Conservation (phyloP, 37 sponge, comb jelly and placozoan genomes). For the Hormiphora californensis region DNA sequence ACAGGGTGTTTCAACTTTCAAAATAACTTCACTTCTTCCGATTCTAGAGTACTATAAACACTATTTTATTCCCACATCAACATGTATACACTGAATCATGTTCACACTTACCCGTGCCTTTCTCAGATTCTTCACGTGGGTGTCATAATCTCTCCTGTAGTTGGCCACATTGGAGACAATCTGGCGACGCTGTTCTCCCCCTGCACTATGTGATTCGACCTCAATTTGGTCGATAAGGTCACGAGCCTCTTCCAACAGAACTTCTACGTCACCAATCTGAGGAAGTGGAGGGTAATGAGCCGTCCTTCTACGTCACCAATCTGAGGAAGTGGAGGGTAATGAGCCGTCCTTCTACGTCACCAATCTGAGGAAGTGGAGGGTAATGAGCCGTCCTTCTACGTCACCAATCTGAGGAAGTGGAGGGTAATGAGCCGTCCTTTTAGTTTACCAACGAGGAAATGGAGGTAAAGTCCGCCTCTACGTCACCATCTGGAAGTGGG, state of each 20-base stretch:
- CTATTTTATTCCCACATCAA: too few species aligned
- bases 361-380: too few species aligned
- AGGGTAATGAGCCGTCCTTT: slow-evolving; percentile 1
- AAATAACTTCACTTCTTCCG: background rate
- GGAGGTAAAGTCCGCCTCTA: too few species aligned
- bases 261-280: slow-evolving; percentile 29
- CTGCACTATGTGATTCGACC: slow-evolving; percentile 6
- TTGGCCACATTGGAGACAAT: slow-evolving; percentile 6
- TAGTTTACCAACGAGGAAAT: too few species aligned
- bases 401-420: too few species aligned
- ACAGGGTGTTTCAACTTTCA: background rate
- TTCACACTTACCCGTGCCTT: background rate
- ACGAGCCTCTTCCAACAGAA: slow-evolving; percentile 17
- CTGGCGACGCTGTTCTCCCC: background rate
- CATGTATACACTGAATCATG: background rate
- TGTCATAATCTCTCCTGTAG: slow-evolving; percentile 31
- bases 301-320: background rate
- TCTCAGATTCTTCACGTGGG: slow-evolving; percentile 27
- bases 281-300: background rate
- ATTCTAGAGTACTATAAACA: background rate
- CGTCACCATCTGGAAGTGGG: too few species aligned
- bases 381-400: too few species aligned
- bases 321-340: background rate
- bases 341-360: slow-evolving; percentile 1
- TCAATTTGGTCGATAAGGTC: slow-evolving; percentile 37